Evolutionary conservation across 2,888 invertebrate genomes (phyloP).

Genomic region (Stenotaenia linearis): DNA sequence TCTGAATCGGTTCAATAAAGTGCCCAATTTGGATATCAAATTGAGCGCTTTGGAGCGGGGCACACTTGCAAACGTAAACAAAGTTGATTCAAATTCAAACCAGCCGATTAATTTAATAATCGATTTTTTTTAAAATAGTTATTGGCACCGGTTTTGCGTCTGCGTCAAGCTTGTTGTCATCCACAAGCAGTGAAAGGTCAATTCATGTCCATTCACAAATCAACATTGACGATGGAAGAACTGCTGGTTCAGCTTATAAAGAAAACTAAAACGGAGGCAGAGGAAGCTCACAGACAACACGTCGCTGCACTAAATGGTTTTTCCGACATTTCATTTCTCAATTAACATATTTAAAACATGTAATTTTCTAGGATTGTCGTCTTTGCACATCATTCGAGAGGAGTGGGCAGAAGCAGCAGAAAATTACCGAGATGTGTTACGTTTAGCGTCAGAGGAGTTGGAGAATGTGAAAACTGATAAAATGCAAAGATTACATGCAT

Average conservation of each 20-base stretch:
- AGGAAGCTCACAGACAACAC: slow-evolving; percentile 58
- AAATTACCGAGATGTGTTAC: slow-evolving; percentile 58
- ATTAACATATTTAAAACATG: too few species aligned
- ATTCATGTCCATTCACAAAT: slow-evolving; percentile 52
- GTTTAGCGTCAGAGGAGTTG: slow-evolving; percentile 51
- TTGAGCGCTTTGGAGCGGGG: slow-evolving; percentile 49
- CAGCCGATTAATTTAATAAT: neutral
- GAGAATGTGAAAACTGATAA: slow-evolving; percentile 57
- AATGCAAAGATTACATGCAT: slow-evolving; percentile 61
- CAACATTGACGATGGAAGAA: slow-evolving; percentile 58
- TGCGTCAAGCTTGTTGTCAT: slow-evolving; percentile 67
- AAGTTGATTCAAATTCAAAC: neutral
- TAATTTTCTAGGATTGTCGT: slow-evolving; percentile 58
- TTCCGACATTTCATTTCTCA: too few species aligned
- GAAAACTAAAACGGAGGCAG: slow-evolving; percentile 57
- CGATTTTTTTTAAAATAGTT: slow-evolving; percentile 47
- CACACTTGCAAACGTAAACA: slow-evolving; percentile 46
- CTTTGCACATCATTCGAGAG: slow-evolving; percentile 55
- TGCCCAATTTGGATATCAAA: slow-evolving; percentile 43
- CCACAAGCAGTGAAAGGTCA: slow-evolving; percentile 58
- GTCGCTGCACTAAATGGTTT: slow-evolving; percentile 63
- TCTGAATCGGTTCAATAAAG: slow-evolving; percentile 49
- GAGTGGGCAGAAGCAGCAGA: slow-evolving; percentile 55
- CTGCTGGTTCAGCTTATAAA: slow-evolving; percentile 60
- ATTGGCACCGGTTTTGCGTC: slow-evolving; percentile 58